These are phyloP conservation scores for Callimorpha dominula DNA, from an alignment of 2,888 invertebrate genomes.

Conservation along the genomic window DNA sequence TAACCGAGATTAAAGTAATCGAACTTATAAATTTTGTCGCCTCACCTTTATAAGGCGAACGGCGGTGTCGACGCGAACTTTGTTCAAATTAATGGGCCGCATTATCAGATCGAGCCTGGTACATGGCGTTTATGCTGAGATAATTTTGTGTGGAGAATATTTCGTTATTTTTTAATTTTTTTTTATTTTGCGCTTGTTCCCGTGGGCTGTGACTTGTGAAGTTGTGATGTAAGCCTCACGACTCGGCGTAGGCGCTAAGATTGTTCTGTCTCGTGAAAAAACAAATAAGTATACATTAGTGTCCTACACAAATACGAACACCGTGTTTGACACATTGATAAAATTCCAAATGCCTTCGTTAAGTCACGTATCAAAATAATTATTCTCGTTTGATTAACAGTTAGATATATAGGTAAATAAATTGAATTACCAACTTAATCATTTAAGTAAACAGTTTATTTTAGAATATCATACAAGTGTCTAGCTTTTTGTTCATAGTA, in stretches of 20 bases:
- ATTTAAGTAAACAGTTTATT: neutral
- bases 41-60: constrained; percentile 85
- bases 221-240: constrained; percentile 55
- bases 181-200: constrained; percentile 63
- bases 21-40: constrained; percentile 87
- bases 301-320: constrained; percentile 40
- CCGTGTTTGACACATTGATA: constrained; percentile 10
- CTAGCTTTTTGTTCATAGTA: neutral
- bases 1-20: constrained; percentile 87
- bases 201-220: constrained; percentile 52
- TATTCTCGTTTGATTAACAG: constrained; percentile 1
- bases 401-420: neutral
- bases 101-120: constrained; percentile 85
- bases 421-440: neutral
- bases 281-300: constrained; percentile 47
- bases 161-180: constrained; percentile 71
- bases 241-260: constrained; percentile 58
- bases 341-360: constrained; percentile 24
- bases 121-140: constrained; percentile 86
- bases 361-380: constrained; percentile 33
- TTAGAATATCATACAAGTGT: neutral
- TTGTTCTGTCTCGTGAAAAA: constrained; percentile 44
- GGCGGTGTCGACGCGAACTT: constrained; percentile 86
- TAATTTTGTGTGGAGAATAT: constrained; percentile 79
- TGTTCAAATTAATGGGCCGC: constrained; percentile 85